Percentiles rank a stretch among this genome's conserved stretches.
Conservation (phyloP, 1,140 invertebrate species). For the Scylla paramamosain region DNA sequence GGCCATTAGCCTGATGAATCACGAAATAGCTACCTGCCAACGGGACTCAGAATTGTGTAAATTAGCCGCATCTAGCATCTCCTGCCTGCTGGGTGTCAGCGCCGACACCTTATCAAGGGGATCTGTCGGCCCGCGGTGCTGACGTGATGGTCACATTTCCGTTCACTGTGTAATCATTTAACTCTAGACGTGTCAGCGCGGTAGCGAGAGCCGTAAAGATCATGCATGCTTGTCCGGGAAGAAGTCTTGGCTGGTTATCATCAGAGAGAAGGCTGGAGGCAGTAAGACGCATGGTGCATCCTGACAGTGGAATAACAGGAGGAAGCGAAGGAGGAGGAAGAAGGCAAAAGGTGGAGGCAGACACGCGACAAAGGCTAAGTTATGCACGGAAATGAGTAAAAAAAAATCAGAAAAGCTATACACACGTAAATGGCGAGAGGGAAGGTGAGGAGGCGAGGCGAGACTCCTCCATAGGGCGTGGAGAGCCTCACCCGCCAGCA, state of each 20-base stretch:
- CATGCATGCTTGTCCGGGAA: background rate
- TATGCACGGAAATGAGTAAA: background rate
- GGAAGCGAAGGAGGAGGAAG: background rate
- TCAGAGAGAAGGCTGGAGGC: background rate
- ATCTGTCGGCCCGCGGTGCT: conserved; percentile 28
- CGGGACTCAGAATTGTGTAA: conserved; percentile 53
- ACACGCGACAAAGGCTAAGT: background rate
- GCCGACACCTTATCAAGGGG: conserved; percentile 26
- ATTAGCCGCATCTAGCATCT: conserved; percentile 50
- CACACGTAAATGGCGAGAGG: background rate
- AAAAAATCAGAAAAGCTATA: background rate
- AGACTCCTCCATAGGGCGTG: background rate
- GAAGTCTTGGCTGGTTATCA: background rate
- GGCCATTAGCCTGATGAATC: conserved; percentile 65
- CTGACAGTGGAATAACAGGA: background rate
- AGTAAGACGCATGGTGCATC: background rate
- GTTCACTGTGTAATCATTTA: conserved; percentile 54
- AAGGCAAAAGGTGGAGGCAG: background rate
- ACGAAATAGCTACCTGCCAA: conserved; percentile 61
- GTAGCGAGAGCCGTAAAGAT: conserved; percentile 22
- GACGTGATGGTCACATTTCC: conserved; percentile 43
- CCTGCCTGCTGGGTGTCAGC: conserved; percentile 15
- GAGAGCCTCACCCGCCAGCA: background rate
- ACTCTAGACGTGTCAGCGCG: conserved; percentile 34
- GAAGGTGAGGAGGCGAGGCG: background rate